Base-by-base conservation (phyloP, 1,140 invertebrate species). In the Eupeodes corollae region DNA sequence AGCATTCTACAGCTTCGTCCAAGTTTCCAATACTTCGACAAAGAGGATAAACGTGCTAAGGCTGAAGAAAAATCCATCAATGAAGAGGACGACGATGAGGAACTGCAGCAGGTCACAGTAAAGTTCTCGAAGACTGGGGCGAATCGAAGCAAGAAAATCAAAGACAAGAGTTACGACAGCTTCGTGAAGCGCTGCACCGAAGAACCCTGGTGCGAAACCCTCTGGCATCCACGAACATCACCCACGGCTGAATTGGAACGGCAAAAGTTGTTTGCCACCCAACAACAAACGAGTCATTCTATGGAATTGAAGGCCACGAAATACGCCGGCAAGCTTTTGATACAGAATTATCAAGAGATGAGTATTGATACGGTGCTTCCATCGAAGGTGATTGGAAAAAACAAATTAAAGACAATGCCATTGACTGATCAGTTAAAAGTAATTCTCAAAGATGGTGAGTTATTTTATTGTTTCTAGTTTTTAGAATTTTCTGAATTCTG, bases 11-110 rank as follows among this genome's bases (percentile, higher is more conserved):
- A 91, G 64, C 69, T 94, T 61, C 74, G 82, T 21, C 85, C 88
- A 1, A 75, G 75, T n/a, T 88, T 89, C 65, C 75, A 75, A 44
- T 87, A 91, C 61, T 75, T 89, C 16, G 89, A 93, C 61, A 83
- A 82, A 57, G 76, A 76, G 47, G 84, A 89, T 50, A 86, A 82
- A 56, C 70, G 74, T 32, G 70, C 73, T 31, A 78, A 77, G 54
- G 73, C 75, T 0, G 77, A 82, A 54, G 77, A 75, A 52, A 69
- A 69, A 47, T 73, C 70, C 13, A 74, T 79, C 55, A 58, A 63
- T 48, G 76, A 75, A 14, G 74, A 82, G 11, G 80, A 83, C 47
- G 73, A 79, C 15, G 75, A 66, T 6, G 63, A 68, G 46, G 61
- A 65, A 41, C 58, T 50, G 43, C 67, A 61, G 41, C 65, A 61